Base-by-base conservation (phyloP, 35 echinoderm and acorn worm genomes). In the Ptychodera flava region DNA sequence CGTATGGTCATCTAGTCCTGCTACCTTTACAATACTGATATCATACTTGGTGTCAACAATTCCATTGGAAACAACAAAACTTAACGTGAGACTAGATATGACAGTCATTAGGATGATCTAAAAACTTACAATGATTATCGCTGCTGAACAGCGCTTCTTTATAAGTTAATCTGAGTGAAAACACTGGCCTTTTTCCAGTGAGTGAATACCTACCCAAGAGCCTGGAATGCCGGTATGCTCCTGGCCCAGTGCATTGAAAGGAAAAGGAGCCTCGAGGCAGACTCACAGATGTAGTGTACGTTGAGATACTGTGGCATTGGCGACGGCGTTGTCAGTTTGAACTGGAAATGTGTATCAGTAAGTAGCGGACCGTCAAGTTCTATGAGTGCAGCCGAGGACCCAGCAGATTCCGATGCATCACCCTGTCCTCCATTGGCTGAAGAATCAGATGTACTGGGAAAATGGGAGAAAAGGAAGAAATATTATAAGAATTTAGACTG, bases 231-330 rank as follows among this genome's bases (percentile, higher is more conserved):
- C 1, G 90, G 96, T 84, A 99, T 92, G 86, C 93, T 99, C 36
- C 96, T 94, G 28, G 96, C 96, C 96, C 96, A 99, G 86, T 99
- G 96, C 96, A 99, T 99, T 78, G 96, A 99, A 37, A 99, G 96
- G 83, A 99, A 99, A 28, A 99, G 90, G 16, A 94, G 87, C 32
- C 92, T 80, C 15, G 92, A 94, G 1, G 92, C 92, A 0, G 96
- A 99, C 81, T 99, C 96, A 87, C 96, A 99, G 85, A 99, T 99
- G 80, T 99, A 99, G 75, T 99, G 96, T 15, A 99, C 96, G 81
- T 99, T 99, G 78, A 99, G 96, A 82, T 92, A 99, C 88, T 99
- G 96, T 33, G 96, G 96, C 96, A 99, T 99, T 16, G 96, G 96
- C 33, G 92, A 88, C 1, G 96, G 96, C 34, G 96, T 99, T 31